These are phyloP conservation scores for Drosophila fulvimacula DNA, from an alignment of 2,888 invertebrate species.

Conservation along the genomic window DNA sequence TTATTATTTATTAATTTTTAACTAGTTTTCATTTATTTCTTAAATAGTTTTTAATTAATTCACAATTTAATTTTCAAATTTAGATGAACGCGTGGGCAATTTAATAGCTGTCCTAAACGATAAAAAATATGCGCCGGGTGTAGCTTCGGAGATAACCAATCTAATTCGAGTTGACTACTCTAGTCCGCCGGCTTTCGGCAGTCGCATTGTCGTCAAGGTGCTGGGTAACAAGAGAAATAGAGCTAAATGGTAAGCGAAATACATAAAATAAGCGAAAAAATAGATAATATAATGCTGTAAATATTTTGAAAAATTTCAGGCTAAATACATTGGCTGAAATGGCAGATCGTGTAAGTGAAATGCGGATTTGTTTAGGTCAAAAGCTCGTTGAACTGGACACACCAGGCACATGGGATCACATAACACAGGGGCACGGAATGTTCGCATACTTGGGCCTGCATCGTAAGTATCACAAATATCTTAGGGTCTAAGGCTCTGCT, in stretches of 20 bases:
- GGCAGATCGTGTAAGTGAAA: constrained; percentile 93
- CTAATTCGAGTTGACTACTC: constrained; percentile 95
- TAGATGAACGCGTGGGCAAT: constrained; percentile 97
- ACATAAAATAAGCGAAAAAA: no score
- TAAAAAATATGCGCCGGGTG: constrained; percentile 86
- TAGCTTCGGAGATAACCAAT: constrained; percentile 93
- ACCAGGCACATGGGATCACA: constrained; percentile 89
- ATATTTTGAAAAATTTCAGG: neutral
- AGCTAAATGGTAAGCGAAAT: constrained; percentile 89
- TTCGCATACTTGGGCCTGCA: constrained; percentile 27
- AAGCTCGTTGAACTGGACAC: constrained; percentile 90
- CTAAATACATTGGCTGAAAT: constrained; percentile 85
- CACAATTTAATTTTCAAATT: no score
- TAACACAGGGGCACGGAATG: constrained; percentile 31
- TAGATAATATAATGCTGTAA: no score
- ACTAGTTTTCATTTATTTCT: no score
- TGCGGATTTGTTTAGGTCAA: constrained; percentile 91
- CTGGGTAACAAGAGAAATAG: constrained; percentile 90
- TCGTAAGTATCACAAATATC: constrained; percentile 8
- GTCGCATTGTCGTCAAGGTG: constrained; percentile 93
- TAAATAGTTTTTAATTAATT: no score
- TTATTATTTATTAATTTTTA: no score
- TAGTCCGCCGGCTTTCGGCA: constrained; percentile 97
- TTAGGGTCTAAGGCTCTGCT: neutral
- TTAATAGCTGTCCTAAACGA: constrained; percentile 90